A percentile compares a stretch with the other conserved stretches of the same genome.
Evolutionary conservation across 1,140 invertebrate species (phyloP).

Genomic region (Amphibalanus amphitrite): DNA sequence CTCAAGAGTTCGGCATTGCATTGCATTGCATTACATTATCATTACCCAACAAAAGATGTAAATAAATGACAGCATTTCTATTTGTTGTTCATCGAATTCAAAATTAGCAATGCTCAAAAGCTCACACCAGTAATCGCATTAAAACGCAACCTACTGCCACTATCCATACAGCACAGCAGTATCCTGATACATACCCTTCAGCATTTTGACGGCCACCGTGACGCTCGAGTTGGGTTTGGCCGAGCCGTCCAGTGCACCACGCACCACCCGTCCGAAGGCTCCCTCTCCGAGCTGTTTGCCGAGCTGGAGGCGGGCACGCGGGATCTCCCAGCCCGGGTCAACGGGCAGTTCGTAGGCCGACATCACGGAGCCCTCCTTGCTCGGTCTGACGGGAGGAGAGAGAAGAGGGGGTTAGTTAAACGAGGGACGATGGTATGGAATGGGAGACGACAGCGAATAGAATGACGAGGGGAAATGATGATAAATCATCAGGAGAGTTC

Average conservation of each 20-base stretch:
- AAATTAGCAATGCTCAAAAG: too few species aligned
- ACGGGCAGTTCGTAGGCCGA: conserved; percentile 87
- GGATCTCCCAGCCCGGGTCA: conserved; percentile 81
- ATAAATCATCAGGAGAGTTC: not conserved
- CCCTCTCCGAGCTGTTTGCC: conserved; percentile 79
- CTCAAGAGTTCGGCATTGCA: too few species aligned
- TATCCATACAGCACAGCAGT: too few species aligned
- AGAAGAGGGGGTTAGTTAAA: not conserved
- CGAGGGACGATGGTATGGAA: not conserved
- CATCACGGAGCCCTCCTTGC: conserved; percentile 12
- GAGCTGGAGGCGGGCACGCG: conserved; percentile 52
- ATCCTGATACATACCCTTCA: too few species aligned
- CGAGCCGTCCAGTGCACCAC: conserved; percentile 56
- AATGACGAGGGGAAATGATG: not conserved
- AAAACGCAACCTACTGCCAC: too few species aligned
- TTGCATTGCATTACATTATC: too few species aligned
- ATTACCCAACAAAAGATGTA: too few species aligned
- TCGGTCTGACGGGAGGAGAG: conserved; percentile 3
- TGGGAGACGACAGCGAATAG: conserved; percentile 11
- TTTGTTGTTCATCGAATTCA: too few species aligned
- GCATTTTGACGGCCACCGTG: conserved; percentile 93
- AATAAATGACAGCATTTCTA: too few species aligned
- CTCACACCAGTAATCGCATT: too few species aligned
- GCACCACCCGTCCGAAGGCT: conserved; percentile 84
- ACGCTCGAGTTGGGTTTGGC: conserved; percentile 44